Conservation (phyloP, 2,797 vertebrate genomes). For the Gallinago stenura region DNA sequence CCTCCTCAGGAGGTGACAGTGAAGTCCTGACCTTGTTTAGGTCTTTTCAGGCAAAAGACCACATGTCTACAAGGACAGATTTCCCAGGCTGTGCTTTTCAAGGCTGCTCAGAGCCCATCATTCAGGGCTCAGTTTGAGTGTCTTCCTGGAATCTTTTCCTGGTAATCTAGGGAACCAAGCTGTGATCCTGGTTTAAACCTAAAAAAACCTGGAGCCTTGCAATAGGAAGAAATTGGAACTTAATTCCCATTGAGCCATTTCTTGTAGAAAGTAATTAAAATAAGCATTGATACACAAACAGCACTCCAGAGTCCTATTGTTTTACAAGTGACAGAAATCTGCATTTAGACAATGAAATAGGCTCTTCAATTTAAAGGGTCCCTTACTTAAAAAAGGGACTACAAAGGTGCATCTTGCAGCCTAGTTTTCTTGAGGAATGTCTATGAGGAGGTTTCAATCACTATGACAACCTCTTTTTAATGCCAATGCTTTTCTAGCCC, state of each 20-base stretch:
- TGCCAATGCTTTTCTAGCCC: constrained; percentile 76
- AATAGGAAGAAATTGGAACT: constrained; percentile 44
- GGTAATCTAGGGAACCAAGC: background rate
- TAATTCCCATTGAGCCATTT: constrained; percentile 53
- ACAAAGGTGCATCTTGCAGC: constrained; percentile 78
- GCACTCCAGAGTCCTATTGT: constrained; percentile 72
- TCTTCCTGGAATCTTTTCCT: constrained; percentile 14
- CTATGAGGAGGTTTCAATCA: constrained; percentile 76
- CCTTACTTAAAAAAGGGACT: constrained; percentile 74
- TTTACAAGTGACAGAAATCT: constrained; percentile 80
- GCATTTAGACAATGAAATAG: constrained; percentile 80
- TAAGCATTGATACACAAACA: constrained; percentile 77
- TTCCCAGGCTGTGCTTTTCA: constrained; percentile 76
- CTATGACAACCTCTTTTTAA: constrained; percentile 81
- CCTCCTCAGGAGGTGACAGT: background rate
- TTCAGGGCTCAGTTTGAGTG: constrained; percentile 26
- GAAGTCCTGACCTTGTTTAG: background rate
- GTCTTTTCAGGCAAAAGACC: constrained; percentile 10
- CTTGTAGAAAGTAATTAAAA: constrained; percentile 79
- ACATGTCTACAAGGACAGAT: background rate
- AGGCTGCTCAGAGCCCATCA: constrained; percentile 21
- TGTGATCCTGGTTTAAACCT: constrained; percentile 28
- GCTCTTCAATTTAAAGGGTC: constrained; percentile 78
- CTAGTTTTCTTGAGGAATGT: constrained; percentile 76
- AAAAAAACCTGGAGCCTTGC: constrained; percentile 1